Conservation (phyloP, 2,888 invertebrate species). For the Lapara coniferarum region DNA sequence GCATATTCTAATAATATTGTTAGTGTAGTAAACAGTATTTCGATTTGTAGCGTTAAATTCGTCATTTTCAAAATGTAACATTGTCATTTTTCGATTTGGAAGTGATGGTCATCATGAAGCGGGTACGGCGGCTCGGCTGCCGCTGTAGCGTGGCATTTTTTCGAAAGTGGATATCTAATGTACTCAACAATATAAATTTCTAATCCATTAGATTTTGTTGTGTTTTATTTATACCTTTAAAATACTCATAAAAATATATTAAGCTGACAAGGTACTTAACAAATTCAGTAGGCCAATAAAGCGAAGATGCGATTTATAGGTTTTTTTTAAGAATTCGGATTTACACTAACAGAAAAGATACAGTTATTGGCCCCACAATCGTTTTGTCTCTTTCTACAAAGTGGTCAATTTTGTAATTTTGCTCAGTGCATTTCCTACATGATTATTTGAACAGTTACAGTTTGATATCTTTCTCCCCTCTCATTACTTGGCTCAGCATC, state of each 20-base stretch:
- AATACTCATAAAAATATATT: no score
- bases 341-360: no score
- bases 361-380: no score
- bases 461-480: conserved; percentile 72
- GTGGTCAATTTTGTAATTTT: no score
- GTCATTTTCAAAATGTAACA: conserved; percentile 70
- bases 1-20: conserved; percentile 72
- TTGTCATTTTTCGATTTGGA: conserved; percentile 56
- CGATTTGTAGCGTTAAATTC: conserved; percentile 77
- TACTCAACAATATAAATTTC: conserved; percentile 83
- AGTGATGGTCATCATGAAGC: conserved; percentile 18
- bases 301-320: no score
- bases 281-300: no score
- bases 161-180: conserved; percentile 75
- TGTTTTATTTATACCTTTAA: conserved; percentile 64
- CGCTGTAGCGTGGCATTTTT: conserved; percentile 61
- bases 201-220: conserved; percentile 78
- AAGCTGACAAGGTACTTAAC: no score
- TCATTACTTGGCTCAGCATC: conserved; percentile 93
- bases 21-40: conserved; percentile 37
- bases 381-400: no score
- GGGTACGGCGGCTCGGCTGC: conserved; percentile 38
- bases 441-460: conserved; percentile 41
- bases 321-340: no score
- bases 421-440: no score